phyloP scores from a whole-genome alignment of 2,113 vertebrate genomes.

The Marcusenius ussheri region DNA sequence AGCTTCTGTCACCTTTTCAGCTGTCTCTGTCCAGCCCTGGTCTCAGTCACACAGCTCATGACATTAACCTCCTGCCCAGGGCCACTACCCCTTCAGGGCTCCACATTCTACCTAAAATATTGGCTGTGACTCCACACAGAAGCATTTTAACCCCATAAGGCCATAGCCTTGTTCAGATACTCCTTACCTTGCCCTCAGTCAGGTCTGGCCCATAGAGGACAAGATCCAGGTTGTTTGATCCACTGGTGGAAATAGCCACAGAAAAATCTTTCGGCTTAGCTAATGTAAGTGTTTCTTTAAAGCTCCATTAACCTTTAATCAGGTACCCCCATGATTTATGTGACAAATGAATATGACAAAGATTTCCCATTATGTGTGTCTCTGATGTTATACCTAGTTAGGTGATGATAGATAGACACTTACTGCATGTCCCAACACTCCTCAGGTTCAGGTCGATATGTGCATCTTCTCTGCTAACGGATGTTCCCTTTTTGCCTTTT shows the following conservation, averaged over 20 bases:
- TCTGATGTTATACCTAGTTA: conserved; percentile 30
- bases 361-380: conserved; percentile 24
- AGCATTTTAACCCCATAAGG: background rate
- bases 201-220: background rate
- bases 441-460: conserved; percentile 42
- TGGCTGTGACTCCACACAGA: conserved; percentile 22
- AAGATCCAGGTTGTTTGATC: background rate
- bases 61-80: conserved; percentile 14
- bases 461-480: conserved; percentile 28
- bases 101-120: background rate
- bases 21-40: conserved; percentile 27
- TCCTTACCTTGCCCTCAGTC: background rate
- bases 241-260: background rate
- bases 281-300: background rate
- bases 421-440: conserved; percentile 67
- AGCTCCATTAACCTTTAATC: background rate
- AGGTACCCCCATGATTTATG: background rate
- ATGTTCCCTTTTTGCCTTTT: conserved; percentile 29
- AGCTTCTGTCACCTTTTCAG: conserved; percentile 32
- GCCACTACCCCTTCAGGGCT: background rate
- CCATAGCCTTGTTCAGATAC: background rate
- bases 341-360: background rate
- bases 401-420: conserved; percentile 35
- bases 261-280: background rate
- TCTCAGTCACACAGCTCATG: conserved; percentile 25